Base-by-base conservation (phyloP, 2,888 invertebrate species). In the Plagodis pulveraria region DNA sequence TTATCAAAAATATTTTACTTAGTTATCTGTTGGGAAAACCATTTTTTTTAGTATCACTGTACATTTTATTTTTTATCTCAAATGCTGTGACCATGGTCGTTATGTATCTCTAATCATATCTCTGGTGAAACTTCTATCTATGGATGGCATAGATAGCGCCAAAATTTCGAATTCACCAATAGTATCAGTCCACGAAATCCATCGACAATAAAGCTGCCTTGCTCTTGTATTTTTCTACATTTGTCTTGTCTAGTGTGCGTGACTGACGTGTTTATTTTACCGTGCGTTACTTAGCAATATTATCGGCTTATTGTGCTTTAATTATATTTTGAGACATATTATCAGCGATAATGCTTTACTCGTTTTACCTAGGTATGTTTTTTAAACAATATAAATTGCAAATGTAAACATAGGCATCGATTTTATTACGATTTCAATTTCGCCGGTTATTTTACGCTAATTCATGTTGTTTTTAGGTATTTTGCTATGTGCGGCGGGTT, bases 291-390 rank as follows among this genome's bases (percentile, higher is more conserved):
- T 22, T 22, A 38, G 6, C 38, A 38, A 38, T 6, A 38, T 9
- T 2, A 9, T 89, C 88, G 91, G 89, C 89, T 89, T 66, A 63
- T 67, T 65, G 57, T 72, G 33, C 71, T 61, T 66, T 72, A 66
- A 56, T 67, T 69, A 69, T 68, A 73, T 74, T 64, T 73, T 12
- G 6, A 12, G 11, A 40, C 10, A 6, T 40, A 78, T 80, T 70
- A 65, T 58, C 63, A 10, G 11, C 51, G 83, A 76, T 5, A 78
- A 91, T 91, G 91, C 75, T 87, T 63, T 73, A 74, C 67, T 77
- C 77, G 50, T 72, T 81, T 68, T 78, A 76, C 69, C 66, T 92
- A 69, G 86, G 91, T 91, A 83, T 80, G 89, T 87, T 85, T 80
- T 70, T 70, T 74, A 73, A 88, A 88, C 79, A 84, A 22, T 22